phyloP scores from a whole-genome alignment of 2,888 invertebrate genomes.

The Shargacucullia verbasci region DNA sequence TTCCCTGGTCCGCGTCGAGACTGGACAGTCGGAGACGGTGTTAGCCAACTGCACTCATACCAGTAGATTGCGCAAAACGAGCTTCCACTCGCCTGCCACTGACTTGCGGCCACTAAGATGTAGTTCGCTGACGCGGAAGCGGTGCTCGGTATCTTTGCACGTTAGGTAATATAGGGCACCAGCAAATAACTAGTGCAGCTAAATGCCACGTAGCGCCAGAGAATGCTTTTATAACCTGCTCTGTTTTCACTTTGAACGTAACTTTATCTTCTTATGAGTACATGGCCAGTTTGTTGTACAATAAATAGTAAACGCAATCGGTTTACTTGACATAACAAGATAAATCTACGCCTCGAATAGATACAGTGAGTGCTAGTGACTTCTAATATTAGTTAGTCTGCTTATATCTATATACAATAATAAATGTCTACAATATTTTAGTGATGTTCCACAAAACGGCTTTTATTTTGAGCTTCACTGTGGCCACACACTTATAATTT shows the following conservation, averaged over 20 bases:
- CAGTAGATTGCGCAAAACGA: constrained; percentile 55
- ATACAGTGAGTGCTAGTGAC: neutral
- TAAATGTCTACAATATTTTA: constrained; percentile 12
- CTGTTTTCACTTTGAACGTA: constrained; percentile 44
- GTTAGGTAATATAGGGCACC: constrained; percentile 65
- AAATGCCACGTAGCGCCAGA: constrained; percentile 57
- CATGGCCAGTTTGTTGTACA: constrained; percentile 37
- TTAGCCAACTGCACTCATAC: constrained; percentile 46
- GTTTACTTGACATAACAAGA: constrained; percentile 21
- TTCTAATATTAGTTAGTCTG: constrained; percentile 2
- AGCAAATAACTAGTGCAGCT: constrained; percentile 55
- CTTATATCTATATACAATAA: neutral
- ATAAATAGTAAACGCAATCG: constrained; percentile 40
- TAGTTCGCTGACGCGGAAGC: constrained; percentile 64
- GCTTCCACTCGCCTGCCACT: constrained; percentile 58
- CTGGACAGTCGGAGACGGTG: constrained; percentile 45
- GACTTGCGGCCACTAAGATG: constrained; percentile 65
- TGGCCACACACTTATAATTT: constrained; percentile 42
- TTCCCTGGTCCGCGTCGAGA: constrained; percentile 4
- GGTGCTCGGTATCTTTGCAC: constrained; percentile 44
- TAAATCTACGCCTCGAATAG: constrained; percentile 9
- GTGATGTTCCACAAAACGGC: constrained; percentile 7
- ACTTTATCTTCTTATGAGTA: constrained; percentile 45
- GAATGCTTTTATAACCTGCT: constrained; percentile 53
- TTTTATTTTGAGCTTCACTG: constrained; percentile 37